These are phyloP conservation scores for Napeogenes inachia DNA, from an alignment of 2,888 invertebrate species.

Conservation along the genomic window DNA sequence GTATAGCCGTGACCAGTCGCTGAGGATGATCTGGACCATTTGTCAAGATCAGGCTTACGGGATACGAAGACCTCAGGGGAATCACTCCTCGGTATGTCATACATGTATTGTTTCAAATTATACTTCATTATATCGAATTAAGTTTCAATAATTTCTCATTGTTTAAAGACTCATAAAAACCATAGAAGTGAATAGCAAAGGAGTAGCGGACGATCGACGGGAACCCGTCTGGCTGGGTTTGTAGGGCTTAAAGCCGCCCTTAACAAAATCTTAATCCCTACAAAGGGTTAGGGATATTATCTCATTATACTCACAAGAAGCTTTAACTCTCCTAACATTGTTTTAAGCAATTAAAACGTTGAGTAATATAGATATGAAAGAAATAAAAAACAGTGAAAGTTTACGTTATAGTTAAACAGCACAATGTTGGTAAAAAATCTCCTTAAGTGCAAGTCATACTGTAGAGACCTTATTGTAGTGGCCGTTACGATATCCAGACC, in stretches of 20 bases:
- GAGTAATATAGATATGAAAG: background rate
- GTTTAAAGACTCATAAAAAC: constrained; percentile 62
- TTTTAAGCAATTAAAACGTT: constrained; percentile 3
- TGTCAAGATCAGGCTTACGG: constrained; percentile 72
- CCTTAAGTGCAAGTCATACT: constrained; percentile 1
- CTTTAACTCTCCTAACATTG: constrained; percentile 46
- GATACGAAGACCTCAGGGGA: background rate
- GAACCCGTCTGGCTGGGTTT: constrained; percentile 59
- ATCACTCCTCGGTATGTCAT: no score
- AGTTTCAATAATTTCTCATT: constrained; percentile 35
- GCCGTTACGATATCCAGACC: background rate
- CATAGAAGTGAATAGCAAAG: constrained; percentile 62
- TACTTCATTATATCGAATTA: background rate
- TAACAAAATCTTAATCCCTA: constrained; percentile 77
- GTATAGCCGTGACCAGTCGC: constrained; percentile 43
- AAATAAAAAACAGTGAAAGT: background rate
- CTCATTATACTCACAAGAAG: constrained; percentile 73
- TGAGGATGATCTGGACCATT: constrained; percentile 71
- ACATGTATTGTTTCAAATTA: no score
- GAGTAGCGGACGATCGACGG: constrained; percentile 47
- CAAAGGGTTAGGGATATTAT: constrained; percentile 77
- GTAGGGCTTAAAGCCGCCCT: constrained; percentile 58
- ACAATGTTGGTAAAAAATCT: background rate
- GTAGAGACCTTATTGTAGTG: background rate
- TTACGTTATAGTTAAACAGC: constrained; percentile 1